Conservation (phyloP, 1,140 invertebrate genomes). For the fruit fly (Drosophila melanogaster) region Release_6_plus_ISO1_MT NT_033779.5:20514001-20514500, state of each 20-base stretch:
- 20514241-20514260: constrained; percentile 83
- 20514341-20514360: not conserved
- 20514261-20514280: constrained; percentile 72
- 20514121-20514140: constrained; percentile 73
- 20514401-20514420: constrained; percentile 59
- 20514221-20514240: constrained; percentile 79
- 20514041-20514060: constrained; percentile 81
- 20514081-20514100: constrained; percentile 18
- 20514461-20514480: not conserved
- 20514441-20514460: constrained; percentile 61
- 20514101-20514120: constrained; percentile 55
- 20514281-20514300: constrained; percentile 80
- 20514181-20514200: constrained; percentile 51
- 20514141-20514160: constrained; percentile 26
- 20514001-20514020: constrained; percentile 78
- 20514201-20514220: constrained; percentile 81
- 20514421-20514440: constrained; percentile 83
- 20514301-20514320: constrained; percentile 69
- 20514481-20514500: constrained; percentile 31
- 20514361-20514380: constrained; percentile 69
- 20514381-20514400: constrained; percentile 15
- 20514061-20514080: constrained; percentile 82
- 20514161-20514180: constrained; percentile 9
- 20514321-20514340: constrained; percentile 12
- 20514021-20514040: constrained; percentile 81